Evolutionary conservation across 2,113 vertebrate genomes (phyloP).

Genomic region (human): GRCh38 chr21:25529501-25530000

Average conservation of each 20-base stretch:
- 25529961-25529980: background rate
- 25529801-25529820: background rate
- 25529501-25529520: background rate
- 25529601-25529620: background rate
- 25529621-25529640: background rate
- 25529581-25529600: background rate
- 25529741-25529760: background rate
- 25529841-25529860: background rate
- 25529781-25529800: background rate
- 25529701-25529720: background rate
- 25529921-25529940: background rate
- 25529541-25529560: background rate
- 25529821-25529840: background rate
- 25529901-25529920: background rate
- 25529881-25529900: background rate
- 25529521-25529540: background rate
- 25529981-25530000: background rate
- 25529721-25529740: background rate
- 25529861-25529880: background rate
- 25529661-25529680: background rate
- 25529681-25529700: background rate
- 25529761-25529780: background rate
- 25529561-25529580: background rate
- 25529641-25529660: background rate
- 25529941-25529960: background rate